Base-by-base conservation (phyloP, 2,888 invertebrate genomes). In the Scaptomyza tumidula region DNA sequence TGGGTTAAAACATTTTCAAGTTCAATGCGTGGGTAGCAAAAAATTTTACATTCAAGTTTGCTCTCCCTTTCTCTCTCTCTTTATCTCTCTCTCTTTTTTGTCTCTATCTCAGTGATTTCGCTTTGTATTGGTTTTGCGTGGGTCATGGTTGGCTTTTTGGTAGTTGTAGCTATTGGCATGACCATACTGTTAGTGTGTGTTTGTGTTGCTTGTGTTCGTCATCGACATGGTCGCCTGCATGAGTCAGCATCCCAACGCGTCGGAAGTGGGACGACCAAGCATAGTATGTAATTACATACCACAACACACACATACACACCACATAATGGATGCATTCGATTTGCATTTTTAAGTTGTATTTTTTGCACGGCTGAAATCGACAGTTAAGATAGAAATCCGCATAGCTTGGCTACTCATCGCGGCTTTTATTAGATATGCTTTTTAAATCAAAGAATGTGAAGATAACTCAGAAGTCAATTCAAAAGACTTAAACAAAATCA, bases 11-110 rank as follows among this genome's bases (percentile, higher is more conserved):
- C 65, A 86, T 69, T 88, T 83, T 83, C 82, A 83, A 83, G 82
- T 88, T 83, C 82, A 83, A 68, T 68, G 74, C 69, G 86, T 86
- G 84, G 82, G 88, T 59, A 41, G 74, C 65, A 71, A 59, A 65
- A 63, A 60, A 58, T 49, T 67, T 56, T 46, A 67, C 59, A 62
- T 68, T 68, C 59, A 60, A 48, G 27, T 39, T 39, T 13, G 11
- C 49, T 52, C 52, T 45, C 39, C n/a, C 39, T 19, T 49, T 6
- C 35, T 45, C 37, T 43, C 11, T 49, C 24, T 58, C 19, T 53
- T 5, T 31, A 10, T 49, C 24, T 58, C 24, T 16, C 52, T 48
- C 24, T n/a, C 61, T 29, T 37, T 48, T 49, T 31, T n/a, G 33
- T 53, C 43, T 67, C 11, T 54, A 11, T 44, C 65, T 52, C 41